Conservation (phyloP, 2,888 invertebrate genomes). For the Helobdella robusta region DNA sequence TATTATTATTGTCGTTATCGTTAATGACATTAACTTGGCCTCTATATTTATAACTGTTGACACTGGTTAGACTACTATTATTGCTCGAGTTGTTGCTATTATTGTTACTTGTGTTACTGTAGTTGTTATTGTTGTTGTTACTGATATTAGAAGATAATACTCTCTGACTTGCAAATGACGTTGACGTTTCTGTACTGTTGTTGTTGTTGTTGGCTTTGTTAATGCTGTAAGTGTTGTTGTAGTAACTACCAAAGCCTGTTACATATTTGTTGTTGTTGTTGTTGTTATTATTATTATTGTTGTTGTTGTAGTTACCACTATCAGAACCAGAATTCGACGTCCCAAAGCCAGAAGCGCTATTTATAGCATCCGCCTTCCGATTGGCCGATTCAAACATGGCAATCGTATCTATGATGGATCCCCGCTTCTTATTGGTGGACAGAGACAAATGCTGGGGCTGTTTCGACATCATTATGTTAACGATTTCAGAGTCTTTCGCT, state of each 20-base stretch:
- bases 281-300: neutral
- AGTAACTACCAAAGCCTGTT: too few relatives aligned
- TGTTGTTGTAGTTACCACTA: neutral
- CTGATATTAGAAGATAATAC: too few relatives aligned
- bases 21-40: neutral
- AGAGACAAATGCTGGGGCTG: too few relatives aligned
- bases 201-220: neutral
- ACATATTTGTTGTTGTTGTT: too few relatives aligned
- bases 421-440: neutral
- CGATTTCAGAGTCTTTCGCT: constrained; percentile 19
- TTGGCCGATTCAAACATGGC: constrained; percentile 25
- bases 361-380: neutral
- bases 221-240: neutral
- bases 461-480: constrained; percentile 16
- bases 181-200: neutral
- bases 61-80: neutral
- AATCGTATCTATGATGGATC: constrained; percentile 21
- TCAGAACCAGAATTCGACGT: neutral
- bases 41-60: neutral
- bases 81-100: constrained; percentile 8
- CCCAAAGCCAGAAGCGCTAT: too few relatives aligned
- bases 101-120: constrained; percentile 6
- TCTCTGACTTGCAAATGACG: neutral
- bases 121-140: constrained; percentile 7
- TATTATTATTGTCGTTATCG: constrained; percentile 10